Base-by-base conservation (phyloP, 2,797 vertebrate species). In the Artibeus jamaicensis region DNA sequence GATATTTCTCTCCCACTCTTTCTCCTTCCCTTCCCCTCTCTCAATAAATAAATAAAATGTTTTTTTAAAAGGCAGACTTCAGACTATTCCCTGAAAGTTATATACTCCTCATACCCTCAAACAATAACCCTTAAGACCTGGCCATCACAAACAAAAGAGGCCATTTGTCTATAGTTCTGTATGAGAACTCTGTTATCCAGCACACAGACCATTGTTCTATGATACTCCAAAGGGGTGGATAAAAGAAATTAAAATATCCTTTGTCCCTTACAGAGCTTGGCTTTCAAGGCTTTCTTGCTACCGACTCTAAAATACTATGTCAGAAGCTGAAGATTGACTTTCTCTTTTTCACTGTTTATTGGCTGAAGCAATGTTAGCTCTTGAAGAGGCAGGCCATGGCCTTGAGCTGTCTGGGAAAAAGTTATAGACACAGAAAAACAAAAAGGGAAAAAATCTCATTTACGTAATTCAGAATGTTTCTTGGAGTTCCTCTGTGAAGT, bases 181-280 rank as follows among this genome's bases (percentile, higher is more conserved):
- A 48, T 34, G 78, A 84, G 48, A 85, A 53, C 12, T 19, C 57
- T 46, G 24, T 71, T 32, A 83, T 65, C 44, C 18, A 0, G 42
- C 68, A 62, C 87, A 78, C 9, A 48, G 67, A 15, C 62, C 71
- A 19, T 53, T 77, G 74, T 16, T 57, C 68, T 2, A 1, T 26
- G 59, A 57, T 55, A 62, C 22, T 26, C 70, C 46, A 79, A 85
- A 91, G 24, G 32, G 15, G 24, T 39, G 82, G 83, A 37, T 77
- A 48, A 76, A 95, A 90, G 34, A 86, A 91, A 92, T 88, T 55
- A 82, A 79, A 94, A 83, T 83, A 59, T 24, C 85, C 16, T 83
- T 91, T 65, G 46, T 44, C 15, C 32, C 50, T 90, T 70, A 48
- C 32, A 68, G 71, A 84, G 6, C 53, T 62, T 86, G 53, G 11